Base-by-base conservation (phyloP, 2,113 vertebrate species). In the Ovibos moschatus region DNA sequence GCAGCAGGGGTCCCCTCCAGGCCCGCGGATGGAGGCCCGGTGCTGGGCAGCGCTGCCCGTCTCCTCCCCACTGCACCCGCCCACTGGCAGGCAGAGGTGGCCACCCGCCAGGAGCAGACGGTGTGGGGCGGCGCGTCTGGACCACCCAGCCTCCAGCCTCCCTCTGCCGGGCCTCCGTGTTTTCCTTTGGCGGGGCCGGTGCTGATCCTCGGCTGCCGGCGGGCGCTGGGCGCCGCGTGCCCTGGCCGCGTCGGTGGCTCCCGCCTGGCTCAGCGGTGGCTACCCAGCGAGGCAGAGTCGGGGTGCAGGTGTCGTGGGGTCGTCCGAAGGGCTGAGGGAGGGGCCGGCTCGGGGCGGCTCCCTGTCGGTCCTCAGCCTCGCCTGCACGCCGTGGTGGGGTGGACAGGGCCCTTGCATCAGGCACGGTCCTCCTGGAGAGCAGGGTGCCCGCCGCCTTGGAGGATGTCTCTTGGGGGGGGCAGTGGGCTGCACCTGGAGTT, bases 321-420 rank as follows among this genome's bases (percentile, higher is more conserved):
- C 5, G 7, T 28, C 47, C 0, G 51, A 33, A 58, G 11, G 85
- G 33, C 60, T 4, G 43, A 7, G 47, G 36, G 28, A 16, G 1
- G 58, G 4, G 74, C 11, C 1, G 0, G 10, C 10, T 0, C 0
- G 1, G 53, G 79, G 45, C 0, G 1, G 88, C 79, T 19, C 7
- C 8, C 0, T 1, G 21, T 36, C 50, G 0, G 78, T 23, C 3
- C 76, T 14, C 6, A 7, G 3, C 16, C 16, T 30, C 23, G 6
- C 4, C 25, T 1, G 28, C 23, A 1, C 0, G 0, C 11, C 2
- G 4, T 6, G 7, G 71, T 58, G 43, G 30, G 1, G 17, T 6
- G 2, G 60, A 11, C 62, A 4, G 51, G 23, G 23, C 21, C 17
- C 1, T 2, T 27, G 3, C n/a, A 27, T 27, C 11, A 1, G 47